Evolutionary conservation across 2,888 invertebrate genomes (phyloP), one percentile per base, ranked within the genome.

Genomic region (Zygaena filipendulae): DNA sequence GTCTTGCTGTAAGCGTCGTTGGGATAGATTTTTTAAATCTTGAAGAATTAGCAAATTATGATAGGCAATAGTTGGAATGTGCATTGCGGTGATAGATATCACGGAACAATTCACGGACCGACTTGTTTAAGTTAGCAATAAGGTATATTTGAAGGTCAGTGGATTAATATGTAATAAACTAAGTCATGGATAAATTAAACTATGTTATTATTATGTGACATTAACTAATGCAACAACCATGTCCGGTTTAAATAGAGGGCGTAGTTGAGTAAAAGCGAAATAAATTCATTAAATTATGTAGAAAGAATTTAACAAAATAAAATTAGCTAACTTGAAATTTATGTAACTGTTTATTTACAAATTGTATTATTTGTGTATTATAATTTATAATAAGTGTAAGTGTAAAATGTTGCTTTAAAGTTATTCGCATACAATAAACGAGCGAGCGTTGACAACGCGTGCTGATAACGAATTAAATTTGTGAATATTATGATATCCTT

Each of bases 401-500:
- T 74, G 71, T 74, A 69, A 68, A 71, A 74, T 61, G 67, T 77
- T 75, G 72, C 75, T 77, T 74, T 72, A 71, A 75, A 68, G 67
- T 75, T 71, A 67, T 69, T 46, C n/a, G 62, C 71, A 67, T 69
- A 62, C 63, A 59, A 60, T 55, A 59, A 63, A 56, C 49, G 59
- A n/a, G 4, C 59, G 59, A 62, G 58, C 63, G 61, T 61, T 70
- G 60, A 62, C 48, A 63, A 66, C 63, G n/a, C 52, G 54, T 59
- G 47, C 50, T 59, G 58, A 60, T 55, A 58, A 63, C 61, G 58
- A 57, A 67, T 56, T 71, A 74, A 69, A 6, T 68, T 72, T 80
- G 79, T 80, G 77, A 79, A 79, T 79, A 80, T 80, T 79, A 79
- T 79, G 79, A 79, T 77, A 75, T 70, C 72, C 75, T 75, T 75